phyloP scores from a whole-genome alignment of 2,113 vertebrate species.

The Muntiacus muntjak region DNA sequence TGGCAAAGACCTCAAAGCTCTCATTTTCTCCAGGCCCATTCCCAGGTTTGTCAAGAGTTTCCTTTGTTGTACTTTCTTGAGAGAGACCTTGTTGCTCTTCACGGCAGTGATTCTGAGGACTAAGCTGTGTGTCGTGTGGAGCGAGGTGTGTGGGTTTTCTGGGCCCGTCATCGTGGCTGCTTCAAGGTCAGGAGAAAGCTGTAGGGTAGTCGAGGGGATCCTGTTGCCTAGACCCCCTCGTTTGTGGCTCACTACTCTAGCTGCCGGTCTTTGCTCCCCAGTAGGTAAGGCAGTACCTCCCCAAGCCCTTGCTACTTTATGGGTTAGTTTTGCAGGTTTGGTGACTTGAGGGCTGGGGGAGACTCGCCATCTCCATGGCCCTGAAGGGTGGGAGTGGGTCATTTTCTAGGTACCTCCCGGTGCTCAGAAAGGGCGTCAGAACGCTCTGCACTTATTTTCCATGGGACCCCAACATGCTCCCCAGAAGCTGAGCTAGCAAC shows the following conservation, averaged over 20 bases:
- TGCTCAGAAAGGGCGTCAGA: slow-evolving; percentile 39
- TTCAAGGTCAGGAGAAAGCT: slow-evolving; percentile 56
- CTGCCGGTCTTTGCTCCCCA: neutral
- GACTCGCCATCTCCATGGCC: slow-evolving; percentile 11
- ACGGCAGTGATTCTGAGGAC: slow-evolving; percentile 35
- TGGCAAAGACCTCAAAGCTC: slow-evolving; percentile 68
- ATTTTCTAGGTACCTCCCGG: neutral
- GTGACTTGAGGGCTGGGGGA: neutral
- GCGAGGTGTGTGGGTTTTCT: slow-evolving; percentile 33
- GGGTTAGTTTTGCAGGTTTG: slow-evolving; percentile 42
- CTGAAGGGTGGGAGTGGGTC: slow-evolving; percentile 11
- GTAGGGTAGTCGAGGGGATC: neutral
- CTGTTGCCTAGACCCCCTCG: neutral
- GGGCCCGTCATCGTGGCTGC: slow-evolving; percentile 9
- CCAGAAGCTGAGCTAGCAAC: slow-evolving; percentile 5
- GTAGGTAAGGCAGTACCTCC: neutral
- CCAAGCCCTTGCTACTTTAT: neutral
- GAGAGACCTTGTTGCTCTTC: slow-evolving; percentile 61
- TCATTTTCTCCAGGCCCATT: slow-evolving; percentile 61
- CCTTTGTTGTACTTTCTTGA: slow-evolving; percentile 49
- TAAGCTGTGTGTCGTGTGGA: slow-evolving; percentile 21
- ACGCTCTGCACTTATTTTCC: slow-evolving; percentile 39
- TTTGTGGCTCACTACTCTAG: slow-evolving; percentile 21
- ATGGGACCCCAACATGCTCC: neutral
- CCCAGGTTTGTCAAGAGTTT: slow-evolving; percentile 49